These are phyloP conservation scores for Poeciliopsis presidionis DNA, from an alignment of 2,797 vertebrate genomes.

Conservation along the genomic window DNA sequence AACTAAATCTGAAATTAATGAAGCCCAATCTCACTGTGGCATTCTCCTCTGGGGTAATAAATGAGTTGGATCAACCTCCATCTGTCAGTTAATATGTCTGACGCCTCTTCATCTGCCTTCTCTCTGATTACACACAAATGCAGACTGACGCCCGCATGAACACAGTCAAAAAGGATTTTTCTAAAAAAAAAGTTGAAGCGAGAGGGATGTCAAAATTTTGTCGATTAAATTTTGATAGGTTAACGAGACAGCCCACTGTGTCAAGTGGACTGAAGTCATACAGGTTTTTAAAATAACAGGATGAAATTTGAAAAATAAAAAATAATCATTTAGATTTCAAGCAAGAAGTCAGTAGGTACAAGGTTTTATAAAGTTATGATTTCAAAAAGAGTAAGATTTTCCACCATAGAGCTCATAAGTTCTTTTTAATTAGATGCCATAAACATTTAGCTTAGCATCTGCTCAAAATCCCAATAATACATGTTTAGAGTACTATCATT, in stretches of 20 bases:
- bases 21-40: constrained; percentile 99
- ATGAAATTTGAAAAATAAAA: constrained; percentile 2
- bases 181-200: constrained; percentile 50
- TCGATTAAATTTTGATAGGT: constrained; percentile 54
- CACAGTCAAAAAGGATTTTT: constrained; percentile 50
- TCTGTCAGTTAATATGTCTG: constrained; percentile 99
- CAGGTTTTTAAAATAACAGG: neutral
- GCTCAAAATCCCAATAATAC: neutral
- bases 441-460: neutral
- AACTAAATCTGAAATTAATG: constrained; percentile 99
- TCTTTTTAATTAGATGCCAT: neutral
- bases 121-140: constrained; percentile 75
- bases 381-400: neutral
- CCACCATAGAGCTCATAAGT: neutral
- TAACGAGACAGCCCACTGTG: constrained; percentile 40
- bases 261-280: constrained; percentile 38
- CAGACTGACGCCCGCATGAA: constrained; percentile 28
- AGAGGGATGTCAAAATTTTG: constrained; percentile 52
- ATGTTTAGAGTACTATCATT: neutral
- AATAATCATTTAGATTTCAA: constrained; percentile 25
- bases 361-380: neutral
- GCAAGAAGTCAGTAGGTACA: neutral
- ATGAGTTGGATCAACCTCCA: constrained; percentile 99
- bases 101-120: constrained; percentile 93
- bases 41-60: constrained; percentile 99